These are phyloP conservation scores for Microctonus hyperodae DNA, from an alignment of 2,888 invertebrate species.

Conservation along the genomic window DNA sequence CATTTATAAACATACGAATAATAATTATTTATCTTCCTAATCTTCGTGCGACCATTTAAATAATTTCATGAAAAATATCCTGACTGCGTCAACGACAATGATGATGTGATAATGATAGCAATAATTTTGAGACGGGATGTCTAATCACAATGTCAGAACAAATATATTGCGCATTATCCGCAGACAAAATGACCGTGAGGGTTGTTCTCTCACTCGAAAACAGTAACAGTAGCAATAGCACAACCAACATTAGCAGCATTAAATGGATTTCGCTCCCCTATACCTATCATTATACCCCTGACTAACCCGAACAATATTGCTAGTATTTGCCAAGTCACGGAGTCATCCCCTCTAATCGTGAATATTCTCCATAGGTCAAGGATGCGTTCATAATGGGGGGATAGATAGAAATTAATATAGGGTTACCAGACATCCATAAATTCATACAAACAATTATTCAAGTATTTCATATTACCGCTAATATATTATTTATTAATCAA, in stretches of 20 bases:
- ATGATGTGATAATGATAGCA: background rate
- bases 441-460: background rate
- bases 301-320: constrained; percentile 55
- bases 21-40: background rate
- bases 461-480: too few relatives aligned
- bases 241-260: constrained; percentile 6
- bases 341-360: constrained; percentile 42
- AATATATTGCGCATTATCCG: constrained; percentile 42
- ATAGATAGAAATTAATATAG: constrained; percentile 2
- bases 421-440: background rate
- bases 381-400: background rate
- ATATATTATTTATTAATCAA: too few relatives aligned
- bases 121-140: background rate
- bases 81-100: background rate
- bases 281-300: constrained; percentile 19
- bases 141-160: constrained; percentile 34
- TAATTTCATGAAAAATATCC: background rate
- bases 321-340: constrained; percentile 51
- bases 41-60: constrained; percentile 20
- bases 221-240: constrained; percentile 3
- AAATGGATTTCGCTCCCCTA: constrained; percentile 46
- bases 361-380: constrained; percentile 14
- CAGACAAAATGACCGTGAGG: constrained; percentile 36
- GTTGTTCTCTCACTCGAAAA: constrained; percentile 16
- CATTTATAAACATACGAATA: background rate